phyloP scores from a whole-genome alignment of 2,797 vertebrate genomes.

The Microctenopoma lineatum region DNA sequence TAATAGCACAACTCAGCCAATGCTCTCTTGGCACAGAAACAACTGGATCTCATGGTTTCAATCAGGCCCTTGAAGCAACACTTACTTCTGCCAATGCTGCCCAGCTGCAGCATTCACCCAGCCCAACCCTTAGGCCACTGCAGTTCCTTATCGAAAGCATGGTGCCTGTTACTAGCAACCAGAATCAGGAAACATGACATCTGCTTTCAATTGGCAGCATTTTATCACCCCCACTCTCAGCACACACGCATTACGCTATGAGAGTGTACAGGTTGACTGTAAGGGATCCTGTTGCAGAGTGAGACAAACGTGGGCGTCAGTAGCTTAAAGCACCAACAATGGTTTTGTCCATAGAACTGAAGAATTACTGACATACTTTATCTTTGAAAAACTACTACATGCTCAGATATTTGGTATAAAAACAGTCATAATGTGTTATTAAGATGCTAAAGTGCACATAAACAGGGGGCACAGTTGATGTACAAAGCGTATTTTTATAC shows the following conservation, averaged over 20 bases:
- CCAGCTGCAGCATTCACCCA: constrained; percentile 53
- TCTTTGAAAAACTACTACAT: constrained; percentile 43
- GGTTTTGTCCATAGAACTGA: constrained; percentile 34
- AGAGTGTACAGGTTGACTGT: constrained; percentile 57
- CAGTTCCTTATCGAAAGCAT: constrained; percentile 51
- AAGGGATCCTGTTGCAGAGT: constrained; percentile 54
- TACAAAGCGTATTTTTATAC: constrained; percentile 17
- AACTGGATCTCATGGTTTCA: constrained; percentile 71
- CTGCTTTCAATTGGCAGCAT: constrained; percentile 75
- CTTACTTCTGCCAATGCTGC: constrained; percentile 41
- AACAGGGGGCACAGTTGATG: background rate
- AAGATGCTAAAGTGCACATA: constrained; percentile 16
- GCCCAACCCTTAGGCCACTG: constrained; percentile 47
- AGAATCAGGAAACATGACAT: constrained; percentile 79
- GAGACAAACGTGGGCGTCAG: constrained; percentile 32
- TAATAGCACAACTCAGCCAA: constrained; percentile 63
- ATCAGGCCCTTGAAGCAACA: constrained; percentile 57
- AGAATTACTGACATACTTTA: constrained; percentile 19
- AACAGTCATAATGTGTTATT: constrained; percentile 36
- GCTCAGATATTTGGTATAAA: constrained; percentile 8
- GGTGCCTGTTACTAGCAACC: constrained; percentile 56
- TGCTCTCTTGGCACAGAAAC: constrained; percentile 59
- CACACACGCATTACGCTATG: constrained; percentile 56
- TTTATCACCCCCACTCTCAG: constrained; percentile 36
- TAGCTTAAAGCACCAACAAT: constrained; percentile 36